These are phyloP conservation scores for Xanthorhoe designata DNA, from an alignment of 2,888 invertebrate species.

Conservation along the genomic window DNA sequence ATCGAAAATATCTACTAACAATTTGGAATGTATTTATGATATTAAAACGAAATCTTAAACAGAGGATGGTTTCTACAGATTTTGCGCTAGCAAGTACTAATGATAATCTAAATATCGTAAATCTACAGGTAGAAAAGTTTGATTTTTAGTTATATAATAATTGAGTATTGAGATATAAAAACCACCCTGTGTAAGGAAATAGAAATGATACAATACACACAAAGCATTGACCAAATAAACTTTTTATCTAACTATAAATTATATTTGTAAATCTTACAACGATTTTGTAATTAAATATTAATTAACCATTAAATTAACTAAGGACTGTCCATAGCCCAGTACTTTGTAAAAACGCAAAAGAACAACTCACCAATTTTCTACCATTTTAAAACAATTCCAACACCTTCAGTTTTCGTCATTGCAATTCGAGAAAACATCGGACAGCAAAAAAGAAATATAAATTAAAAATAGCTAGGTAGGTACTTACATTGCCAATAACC, in stretches of 20 bases:
- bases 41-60: slow-evolving; percentile 20
- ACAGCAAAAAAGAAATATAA: neutral
- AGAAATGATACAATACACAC: slow-evolving; percentile 28
- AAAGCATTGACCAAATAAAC: slow-evolving; percentile 9
- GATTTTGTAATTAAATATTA: slow-evolving; percentile 18
- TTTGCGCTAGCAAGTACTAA: slow-evolving; percentile 39
- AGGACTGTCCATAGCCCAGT: neutral
- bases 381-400: slow-evolving; percentile 3
- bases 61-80: slow-evolving; percentile 24
- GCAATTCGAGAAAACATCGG: slow-evolving; percentile 19
- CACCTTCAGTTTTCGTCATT: slow-evolving; percentile 15
- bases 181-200: slow-evolving; percentile 30
- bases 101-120: slow-evolving; percentile 31
- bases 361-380: neutral
- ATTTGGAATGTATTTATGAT: slow-evolving; percentile 43
- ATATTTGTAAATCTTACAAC: slow-evolving; percentile 26
- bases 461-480: no score
- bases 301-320: slow-evolving; percentile 2
- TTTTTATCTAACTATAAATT: slow-evolving; percentile 19
- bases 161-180: slow-evolving; percentile 36
- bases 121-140: slow-evolving; percentile 42
- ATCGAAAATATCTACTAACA: slow-evolving; percentile 22
- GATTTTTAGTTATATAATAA: slow-evolving; percentile 26
- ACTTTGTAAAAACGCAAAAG: neutral
- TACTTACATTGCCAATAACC: neutral